Percentiles rank a stretch among this genome's conserved stretches.
Evolutionary conservation across 2,797 vertebrate genomes (phyloP).

Genomic region (Tragopan temminckii): DNA sequence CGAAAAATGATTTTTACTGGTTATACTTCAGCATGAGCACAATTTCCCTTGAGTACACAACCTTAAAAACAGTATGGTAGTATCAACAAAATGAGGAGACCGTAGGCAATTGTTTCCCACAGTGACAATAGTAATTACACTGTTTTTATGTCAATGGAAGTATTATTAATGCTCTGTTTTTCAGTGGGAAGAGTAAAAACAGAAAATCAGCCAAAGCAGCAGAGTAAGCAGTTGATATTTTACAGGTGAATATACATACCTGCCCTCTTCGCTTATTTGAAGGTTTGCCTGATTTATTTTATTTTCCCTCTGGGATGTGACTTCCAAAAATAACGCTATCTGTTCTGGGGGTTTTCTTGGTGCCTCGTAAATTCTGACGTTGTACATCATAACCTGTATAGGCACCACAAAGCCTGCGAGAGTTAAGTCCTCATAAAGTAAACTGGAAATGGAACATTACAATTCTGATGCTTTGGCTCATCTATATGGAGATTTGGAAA

Average conservation of each 20-base stretch:
- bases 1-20: slow-evolving; percentile 18
- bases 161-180: slow-evolving; percentile 1
- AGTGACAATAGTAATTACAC: background rate
- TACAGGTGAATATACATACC: background rate
- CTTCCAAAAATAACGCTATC: slow-evolving; percentile 1
- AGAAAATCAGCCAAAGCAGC: slow-evolving; percentile 34
- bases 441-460: background rate
- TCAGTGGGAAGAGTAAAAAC: background rate
- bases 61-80: slow-evolving; percentile 22
- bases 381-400: background rate
- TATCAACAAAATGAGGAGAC: background rate
- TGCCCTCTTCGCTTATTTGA: background rate
- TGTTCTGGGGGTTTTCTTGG: background rate
- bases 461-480: slow-evolving; percentile 35
- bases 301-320: background rate
- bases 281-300: background rate
- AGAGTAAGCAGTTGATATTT: background rate
- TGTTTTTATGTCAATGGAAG: slow-evolving; percentile 12
- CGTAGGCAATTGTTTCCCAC: background rate
- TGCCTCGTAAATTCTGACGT: background rate
- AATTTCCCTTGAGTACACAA: background rate
- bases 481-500: background rate
- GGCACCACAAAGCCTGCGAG: background rate
- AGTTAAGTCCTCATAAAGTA: background rate
- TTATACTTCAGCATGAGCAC: background rate